These are phyloP conservation scores for Drusus annulatus DNA, from an alignment of 1,140 invertebrate genomes.

Conservation along the genomic window DNA sequence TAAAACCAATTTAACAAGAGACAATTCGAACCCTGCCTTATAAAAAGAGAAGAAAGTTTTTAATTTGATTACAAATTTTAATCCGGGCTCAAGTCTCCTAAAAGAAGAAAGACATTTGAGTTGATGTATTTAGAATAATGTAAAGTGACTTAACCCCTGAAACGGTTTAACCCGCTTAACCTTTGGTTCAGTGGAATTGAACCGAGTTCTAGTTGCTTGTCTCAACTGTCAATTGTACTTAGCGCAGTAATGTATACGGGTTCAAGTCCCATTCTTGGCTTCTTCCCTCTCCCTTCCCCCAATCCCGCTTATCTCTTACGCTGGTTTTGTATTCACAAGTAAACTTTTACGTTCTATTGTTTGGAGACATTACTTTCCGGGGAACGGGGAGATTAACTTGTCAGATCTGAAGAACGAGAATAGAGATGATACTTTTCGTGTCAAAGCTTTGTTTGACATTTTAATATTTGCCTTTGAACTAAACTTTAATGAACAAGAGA, in stretches of 20 bases:
- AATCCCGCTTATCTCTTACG: not conserved
- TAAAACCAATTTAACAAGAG: not conserved
- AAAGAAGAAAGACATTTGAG: slow-evolving; percentile 23
- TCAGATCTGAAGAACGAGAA: not conserved
- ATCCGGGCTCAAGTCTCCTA: slow-evolving; percentile 1
- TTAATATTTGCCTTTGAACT: not conserved
- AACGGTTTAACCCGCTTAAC: slow-evolving; percentile 29
- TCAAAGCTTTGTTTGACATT: not conserved
- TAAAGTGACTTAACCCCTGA: slow-evolving; percentile 28
- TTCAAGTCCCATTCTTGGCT: slow-evolving; percentile 19
- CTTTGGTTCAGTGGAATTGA: slow-evolving; percentile 24
- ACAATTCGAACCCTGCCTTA: not conserved
- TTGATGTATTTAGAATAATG: slow-evolving; percentile 24
- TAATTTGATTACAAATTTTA: slow-evolving; percentile 22
- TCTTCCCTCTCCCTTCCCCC: not conserved
- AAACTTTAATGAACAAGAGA: not conserved
- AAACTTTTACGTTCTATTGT: slow-evolving; percentile 16
- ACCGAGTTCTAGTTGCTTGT: slow-evolving; percentile 16
- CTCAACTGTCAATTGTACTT: slow-evolving; percentile 38
- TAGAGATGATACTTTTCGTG: slow-evolving; percentile 2
- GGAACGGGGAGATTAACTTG: not conserved
- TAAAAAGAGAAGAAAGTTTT: slow-evolving; percentile 7
- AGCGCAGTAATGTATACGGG: slow-evolving; percentile 34
- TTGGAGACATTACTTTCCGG: slow-evolving; percentile 5
- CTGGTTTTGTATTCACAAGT: slow-evolving; percentile 11